A percentile compares a stretch with the other conserved stretches of the same genome.
Conservation (phyloP, 2,113 vertebrate species). For the Boulengeromyrus knoepffleri region DNA sequence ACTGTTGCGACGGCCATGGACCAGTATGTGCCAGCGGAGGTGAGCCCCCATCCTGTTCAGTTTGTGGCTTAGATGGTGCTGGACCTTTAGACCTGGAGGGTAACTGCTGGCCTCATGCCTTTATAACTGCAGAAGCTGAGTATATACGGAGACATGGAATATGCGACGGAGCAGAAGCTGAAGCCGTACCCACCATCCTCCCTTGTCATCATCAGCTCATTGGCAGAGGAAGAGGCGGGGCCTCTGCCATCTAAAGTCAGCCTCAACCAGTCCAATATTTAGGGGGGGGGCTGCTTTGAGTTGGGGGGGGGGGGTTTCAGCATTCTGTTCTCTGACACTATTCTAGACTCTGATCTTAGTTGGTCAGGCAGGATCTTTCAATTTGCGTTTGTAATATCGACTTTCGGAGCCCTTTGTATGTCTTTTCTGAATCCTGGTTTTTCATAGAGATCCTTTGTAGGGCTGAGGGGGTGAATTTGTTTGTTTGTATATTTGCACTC, state of each 20-base stretch:
- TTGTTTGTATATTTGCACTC: slow-evolving; percentile 9
- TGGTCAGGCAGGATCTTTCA: not conserved
- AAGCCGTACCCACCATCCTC: slow-evolving; percentile 77
- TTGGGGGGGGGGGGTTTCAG: not conserved
- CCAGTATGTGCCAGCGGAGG: slow-evolving; percentile 89
- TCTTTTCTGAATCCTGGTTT: slow-evolving; percentile 9
- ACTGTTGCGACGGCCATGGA: slow-evolving; percentile 93
- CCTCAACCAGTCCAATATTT: slow-evolving; percentile 72
- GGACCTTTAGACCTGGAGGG: not conserved
- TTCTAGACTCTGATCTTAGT: slow-evolving; percentile 12
- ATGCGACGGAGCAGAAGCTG: slow-evolving; percentile 77
- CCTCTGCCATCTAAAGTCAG: slow-evolving; percentile 86
- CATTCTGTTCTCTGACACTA: not conserved
- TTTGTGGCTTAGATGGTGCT: not conserved
- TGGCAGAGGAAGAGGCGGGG: slow-evolving; percentile 75
- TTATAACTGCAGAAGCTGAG: slow-evolving; percentile 76
- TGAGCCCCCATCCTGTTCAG: slow-evolving; percentile 37
- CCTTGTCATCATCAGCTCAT: slow-evolving; percentile 74
- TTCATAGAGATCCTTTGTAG: not conserved
- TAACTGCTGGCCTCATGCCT: not conserved
- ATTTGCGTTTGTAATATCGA: slow-evolving; percentile 27
- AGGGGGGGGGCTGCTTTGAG: slow-evolving; percentile 23
- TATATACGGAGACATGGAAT: slow-evolving; percentile 89
- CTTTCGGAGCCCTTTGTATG: slow-evolving; percentile 33
- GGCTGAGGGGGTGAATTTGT: not conserved